Percentiles rank a stretch among this genome's conserved stretches.
Conservation (phyloP, 1,140 invertebrate genomes). For the Gryon sp. region DNA sequence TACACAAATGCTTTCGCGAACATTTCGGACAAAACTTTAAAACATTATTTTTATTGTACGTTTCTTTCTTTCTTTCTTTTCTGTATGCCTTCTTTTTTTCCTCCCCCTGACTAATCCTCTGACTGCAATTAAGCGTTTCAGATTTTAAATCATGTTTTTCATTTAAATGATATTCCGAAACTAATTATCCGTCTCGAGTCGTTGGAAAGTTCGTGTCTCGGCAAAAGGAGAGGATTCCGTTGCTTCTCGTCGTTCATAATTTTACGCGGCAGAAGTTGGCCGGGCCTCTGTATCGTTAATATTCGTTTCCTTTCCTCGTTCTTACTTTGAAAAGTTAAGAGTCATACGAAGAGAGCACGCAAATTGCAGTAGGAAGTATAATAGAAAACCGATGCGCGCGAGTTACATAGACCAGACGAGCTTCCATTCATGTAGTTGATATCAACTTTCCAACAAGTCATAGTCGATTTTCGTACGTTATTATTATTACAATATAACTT, state of each 20-base stretch:
- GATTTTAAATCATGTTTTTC: constrained; percentile 38
- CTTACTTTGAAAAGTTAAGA: constrained; percentile 43
- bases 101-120: neutral
- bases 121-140: constrained; percentile 25
- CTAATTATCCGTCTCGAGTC: constrained; percentile 33
- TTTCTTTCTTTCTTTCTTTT: neutral
- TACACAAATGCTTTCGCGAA: constrained; percentile 4
- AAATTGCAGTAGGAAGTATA: constrained; percentile 45
- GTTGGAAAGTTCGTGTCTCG: constrained; percentile 23
- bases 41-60: constrained; percentile 8
- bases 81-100: no score
- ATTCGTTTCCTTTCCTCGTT: constrained; percentile 45
- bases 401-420: constrained; percentile 21
- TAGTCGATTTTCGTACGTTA: constrained; percentile 25
- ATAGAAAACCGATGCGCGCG: constrained; percentile 36
- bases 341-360: constrained; percentile 32
- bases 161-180: constrained; percentile 40
- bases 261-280: constrained; percentile 35
- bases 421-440: constrained; percentile 32
- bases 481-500: constrained; percentile 25
- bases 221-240: constrained; percentile 15
- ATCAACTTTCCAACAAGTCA: constrained; percentile 30
- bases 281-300: constrained; percentile 42
- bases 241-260: constrained; percentile 15
- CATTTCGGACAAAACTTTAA: constrained; percentile 21